Percentiles rank a stretch among this genome's conserved stretches.
Conservation (phyloP, 2,113 vertebrate genomes). For the Baryphthengus martii region DNA sequence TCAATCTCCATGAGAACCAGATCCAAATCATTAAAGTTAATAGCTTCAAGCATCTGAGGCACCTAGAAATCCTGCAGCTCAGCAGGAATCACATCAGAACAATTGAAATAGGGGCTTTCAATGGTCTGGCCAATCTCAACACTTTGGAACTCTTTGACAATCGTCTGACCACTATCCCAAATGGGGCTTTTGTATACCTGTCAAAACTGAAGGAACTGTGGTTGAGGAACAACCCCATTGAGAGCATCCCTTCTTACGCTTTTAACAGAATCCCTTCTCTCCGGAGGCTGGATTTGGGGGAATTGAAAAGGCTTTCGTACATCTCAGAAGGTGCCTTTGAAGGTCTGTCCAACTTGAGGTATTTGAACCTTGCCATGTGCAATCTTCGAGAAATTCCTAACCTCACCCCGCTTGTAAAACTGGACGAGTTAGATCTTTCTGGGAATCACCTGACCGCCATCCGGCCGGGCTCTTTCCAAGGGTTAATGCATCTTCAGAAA, state of each 20-base stretch:
- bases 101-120: conserved; percentile 98
- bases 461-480: conserved; percentile 95
- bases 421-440: conserved; percentile 98
- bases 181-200: conserved; percentile 98
- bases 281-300: conserved; percentile 92
- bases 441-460: conserved; percentile 94
- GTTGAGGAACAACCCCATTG: conserved; percentile 97
- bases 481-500: conserved; percentile 97
- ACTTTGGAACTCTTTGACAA: conserved; percentile 99
- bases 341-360: conserved; percentile 96
- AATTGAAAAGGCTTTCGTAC: conserved; percentile 95
- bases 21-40: conserved; percentile 99
- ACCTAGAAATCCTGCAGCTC: conserved; percentile 95
- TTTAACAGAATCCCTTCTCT: conserved; percentile 98
- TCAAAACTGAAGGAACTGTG: conserved; percentile 99
- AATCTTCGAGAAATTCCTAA: conserved; percentile 98
- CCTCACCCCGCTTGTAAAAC: conserved; percentile 92
- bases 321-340: conserved; percentile 99
- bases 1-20: conserved; percentile 98
- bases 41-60: conserved; percentile 97
- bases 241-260: conserved; percentile 98
- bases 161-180: conserved; percentile 96
- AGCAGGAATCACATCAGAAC: conserved; percentile 98
- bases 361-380: conserved; percentile 99
- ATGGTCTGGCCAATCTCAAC: conserved; percentile 97